Percentiles rank a stretch among this genome's conserved stretches.
phyloP scores from a whole-genome alignment of 2,888 invertebrate genomes.

The Mythimna vitellina region DNA sequence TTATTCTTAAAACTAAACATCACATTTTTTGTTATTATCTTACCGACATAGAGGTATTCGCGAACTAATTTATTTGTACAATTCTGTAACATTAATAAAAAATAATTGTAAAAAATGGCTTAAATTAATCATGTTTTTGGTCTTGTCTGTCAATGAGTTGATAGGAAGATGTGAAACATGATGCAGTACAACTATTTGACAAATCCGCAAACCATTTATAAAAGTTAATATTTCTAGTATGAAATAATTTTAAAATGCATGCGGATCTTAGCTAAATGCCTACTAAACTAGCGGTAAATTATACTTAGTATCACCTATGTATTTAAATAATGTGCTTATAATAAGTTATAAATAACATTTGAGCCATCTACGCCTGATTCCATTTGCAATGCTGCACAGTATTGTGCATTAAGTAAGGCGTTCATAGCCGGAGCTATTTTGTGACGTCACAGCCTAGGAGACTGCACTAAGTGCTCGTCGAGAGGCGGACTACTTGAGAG shows the following conservation, averaged over 20 bases:
- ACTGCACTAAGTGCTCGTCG: constrained; percentile 28
- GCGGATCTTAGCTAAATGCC: constrained; percentile 42
- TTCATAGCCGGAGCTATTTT: constrained; percentile 11
- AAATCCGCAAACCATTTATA: constrained; percentile 53
- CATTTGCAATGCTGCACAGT: constrained; percentile 19
- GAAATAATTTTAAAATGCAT: constrained; percentile 60
- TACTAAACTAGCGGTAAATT: constrained; percentile 22
- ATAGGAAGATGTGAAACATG: constrained; percentile 57
- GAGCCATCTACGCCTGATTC: constrained; percentile 44
- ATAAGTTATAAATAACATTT: constrained; percentile 53
- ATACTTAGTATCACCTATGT: constrained; percentile 32
- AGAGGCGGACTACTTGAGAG: constrained; percentile 14
- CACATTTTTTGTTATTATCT: constrained; percentile 62
- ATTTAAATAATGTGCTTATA: constrained; percentile 32
- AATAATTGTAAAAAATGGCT: constrained; percentile 31
- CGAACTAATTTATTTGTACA: constrained; percentile 50
- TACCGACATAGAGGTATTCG: constrained; percentile 30
- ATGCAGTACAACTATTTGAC: constrained; percentile 22
- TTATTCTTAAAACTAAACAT: constrained; percentile 64
- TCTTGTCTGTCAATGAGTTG: constrained; percentile 60
- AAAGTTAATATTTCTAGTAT: constrained; percentile 55
- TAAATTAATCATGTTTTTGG: constrained; percentile 40
- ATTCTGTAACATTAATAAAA: constrained; percentile 9
- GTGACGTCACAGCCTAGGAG: constrained; percentile 5
- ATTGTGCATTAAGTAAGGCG: constrained; percentile 23